These are phyloP conservation scores for Tinea trinotella DNA, from an alignment of 2,888 invertebrate species.

Conservation along the genomic window DNA sequence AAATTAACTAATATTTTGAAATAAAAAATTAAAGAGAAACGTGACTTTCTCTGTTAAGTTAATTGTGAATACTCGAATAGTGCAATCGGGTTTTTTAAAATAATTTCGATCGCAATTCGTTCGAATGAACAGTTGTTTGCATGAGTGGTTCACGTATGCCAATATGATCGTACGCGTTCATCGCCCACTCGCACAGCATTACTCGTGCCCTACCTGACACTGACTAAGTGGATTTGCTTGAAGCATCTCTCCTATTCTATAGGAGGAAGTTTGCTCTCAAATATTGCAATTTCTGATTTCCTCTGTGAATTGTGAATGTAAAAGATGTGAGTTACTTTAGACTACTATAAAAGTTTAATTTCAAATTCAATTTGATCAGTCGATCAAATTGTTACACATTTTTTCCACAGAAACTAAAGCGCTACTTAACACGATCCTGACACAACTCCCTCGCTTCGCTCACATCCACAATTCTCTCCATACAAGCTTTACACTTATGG, in stretches of 20 bases:
- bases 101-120: neutral
- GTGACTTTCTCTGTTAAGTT: too few species aligned
- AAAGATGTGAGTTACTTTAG: neutral
- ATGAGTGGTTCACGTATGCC: constrained; percentile 11
- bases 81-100: too few species aligned
- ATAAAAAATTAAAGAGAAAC: too few species aligned
- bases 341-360: neutral
- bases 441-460: too few species aligned
- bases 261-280: neutral
- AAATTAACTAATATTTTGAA: too few species aligned
- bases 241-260: neutral
- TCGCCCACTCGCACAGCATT: constrained; percentile 13
- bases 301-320: neutral
- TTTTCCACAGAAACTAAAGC: too few species aligned
- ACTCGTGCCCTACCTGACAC: constrained; percentile 13
- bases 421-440: too few species aligned
- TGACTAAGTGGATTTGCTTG: constrained; percentile 16
- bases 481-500: too few species aligned
- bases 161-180: constrained; percentile 13
- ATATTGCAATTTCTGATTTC: neutral
- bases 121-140: neutral
- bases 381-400: too few species aligned
- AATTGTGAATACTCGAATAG: too few species aligned
- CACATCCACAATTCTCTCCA: too few species aligned
- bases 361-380: neutral